These are phyloP conservation scores for Coptodon bakossiorum DNA, from an alignment of 2,113 vertebrate species.

Conservation along the genomic window DNA sequence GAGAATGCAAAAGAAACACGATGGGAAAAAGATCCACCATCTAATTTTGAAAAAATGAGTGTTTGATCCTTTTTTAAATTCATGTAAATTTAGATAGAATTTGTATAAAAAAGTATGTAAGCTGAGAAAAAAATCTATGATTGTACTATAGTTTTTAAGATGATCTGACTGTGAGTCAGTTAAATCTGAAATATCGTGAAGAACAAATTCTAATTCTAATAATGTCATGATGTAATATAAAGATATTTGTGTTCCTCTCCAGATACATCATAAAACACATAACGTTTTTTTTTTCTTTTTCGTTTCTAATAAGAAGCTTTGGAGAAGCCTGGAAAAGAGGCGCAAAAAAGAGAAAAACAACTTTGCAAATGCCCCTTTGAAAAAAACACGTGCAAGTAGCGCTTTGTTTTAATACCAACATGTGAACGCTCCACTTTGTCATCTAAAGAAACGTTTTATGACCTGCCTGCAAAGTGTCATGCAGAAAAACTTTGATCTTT, in stretches of 20 bases:
- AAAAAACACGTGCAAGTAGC: constrained; percentile 20
- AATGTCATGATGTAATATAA: not conserved
- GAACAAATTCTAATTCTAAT: not conserved
- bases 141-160: not conserved
- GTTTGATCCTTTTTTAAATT: not conserved
- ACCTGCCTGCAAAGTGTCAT: constrained; percentile 11
- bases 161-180: not conserved
- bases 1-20: not conserved
- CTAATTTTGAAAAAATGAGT: not conserved
- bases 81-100: not conserved
- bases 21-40: not conserved
- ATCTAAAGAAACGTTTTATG: constrained; percentile 15
- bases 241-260: not conserved
- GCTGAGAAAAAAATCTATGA: not conserved
- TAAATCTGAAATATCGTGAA: not conserved
- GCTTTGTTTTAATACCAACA: constrained; percentile 19
- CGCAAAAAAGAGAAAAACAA: not conserved
- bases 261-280: not conserved
- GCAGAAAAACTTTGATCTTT: constrained; percentile 36
- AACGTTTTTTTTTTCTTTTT: fast-evolving
- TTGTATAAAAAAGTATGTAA: not conserved
- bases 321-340: not conserved
- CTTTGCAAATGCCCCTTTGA: not conserved
- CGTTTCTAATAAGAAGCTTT: not conserved
- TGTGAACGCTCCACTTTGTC: constrained; percentile 30